Evolutionary conservation across 2,888 invertebrate species (phyloP).

Genomic region (Chrysina gloriosa): DNA sequence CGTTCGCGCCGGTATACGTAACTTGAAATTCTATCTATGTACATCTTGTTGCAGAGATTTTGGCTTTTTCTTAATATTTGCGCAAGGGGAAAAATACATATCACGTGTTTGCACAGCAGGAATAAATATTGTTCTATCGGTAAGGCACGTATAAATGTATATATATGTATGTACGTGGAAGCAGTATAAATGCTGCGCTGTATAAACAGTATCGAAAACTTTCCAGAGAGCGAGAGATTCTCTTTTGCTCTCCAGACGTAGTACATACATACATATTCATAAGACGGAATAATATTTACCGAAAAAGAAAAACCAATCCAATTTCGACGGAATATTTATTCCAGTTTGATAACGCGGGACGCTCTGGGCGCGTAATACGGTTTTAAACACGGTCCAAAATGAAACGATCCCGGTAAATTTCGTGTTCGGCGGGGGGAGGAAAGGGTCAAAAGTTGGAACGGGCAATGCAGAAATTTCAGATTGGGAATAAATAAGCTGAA

Average conservation of each 20-base stretch:
- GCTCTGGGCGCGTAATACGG: not conserved
- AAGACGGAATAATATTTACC: conserved; percentile 7
- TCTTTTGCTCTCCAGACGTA: not conserved
- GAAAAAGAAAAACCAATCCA: not conserved
- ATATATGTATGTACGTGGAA: no score
- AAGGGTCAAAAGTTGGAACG: no score
- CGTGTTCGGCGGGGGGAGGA: not conserved
- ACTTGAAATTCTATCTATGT: no score
- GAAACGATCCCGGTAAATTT: not conserved
- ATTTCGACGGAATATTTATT: not conserved
- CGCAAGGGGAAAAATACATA: not conserved
- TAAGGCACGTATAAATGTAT: no score
- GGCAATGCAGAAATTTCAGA: not conserved
- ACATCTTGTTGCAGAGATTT: no score
- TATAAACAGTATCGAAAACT: not conserved
- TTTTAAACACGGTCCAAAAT: conserved; percentile 3
- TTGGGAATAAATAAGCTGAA: not conserved
- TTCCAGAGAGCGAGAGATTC: not conserved
- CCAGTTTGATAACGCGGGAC: not conserved
- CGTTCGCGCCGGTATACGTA: no score
- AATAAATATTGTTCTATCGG: not conserved
- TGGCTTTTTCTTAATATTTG: no score
- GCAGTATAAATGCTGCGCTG: no score
- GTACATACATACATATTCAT: conserved; percentile 4
- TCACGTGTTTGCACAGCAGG: not conserved